Base-by-base conservation (phyloP, 2,888 invertebrate genomes). In the Chrysolina americana region DNA sequence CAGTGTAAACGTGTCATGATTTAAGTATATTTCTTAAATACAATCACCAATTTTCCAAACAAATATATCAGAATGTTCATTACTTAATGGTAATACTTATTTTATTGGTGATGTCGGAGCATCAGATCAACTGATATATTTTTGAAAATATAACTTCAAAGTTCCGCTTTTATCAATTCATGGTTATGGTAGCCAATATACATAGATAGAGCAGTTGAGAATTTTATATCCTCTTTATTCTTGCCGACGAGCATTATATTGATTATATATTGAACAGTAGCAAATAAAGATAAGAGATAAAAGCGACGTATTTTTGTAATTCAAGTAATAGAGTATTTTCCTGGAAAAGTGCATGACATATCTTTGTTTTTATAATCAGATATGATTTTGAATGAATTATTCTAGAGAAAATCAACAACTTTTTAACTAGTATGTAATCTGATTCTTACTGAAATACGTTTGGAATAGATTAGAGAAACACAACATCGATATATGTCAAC, bases 201-300 rank as follows among this genome's bases (percentile, higher is more conserved):
- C 48, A 74, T 74, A 66, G 65, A 70, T 59, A 59, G 59, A 59
- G 59, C 59, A 59, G 59, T 59, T 59, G 23, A 59, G 36, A 59
- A 59, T 59, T 59, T 59, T 17, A 65, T 47, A 15, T 66, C 50
- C 70, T 70, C 17, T 74, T 74, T 66, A 71, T 66, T 71, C 70
- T 74, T 53, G 65, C 74, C 77, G 77, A 71, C 70, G 36, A 9
- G 56, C 48, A 72, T n/a, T 76, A 69, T 78, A 78, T 76, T 76
- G 73, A 74, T 73, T 70, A 70, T 74, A 72, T 72, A 78, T 78
- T 79, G 72, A 77, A 79, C 80, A 72, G 80, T 80, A 80, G 80
- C 80, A 78, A 79, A 78, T 79, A 79, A 78, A 74, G 78, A 75
- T 75, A 75, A 75, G 71, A 74, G 59, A 59, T 59, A 59, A 59